phyloP scores from a whole-genome alignment of 2,888 invertebrate species.

The Tromatobia lineatoria region DNA sequence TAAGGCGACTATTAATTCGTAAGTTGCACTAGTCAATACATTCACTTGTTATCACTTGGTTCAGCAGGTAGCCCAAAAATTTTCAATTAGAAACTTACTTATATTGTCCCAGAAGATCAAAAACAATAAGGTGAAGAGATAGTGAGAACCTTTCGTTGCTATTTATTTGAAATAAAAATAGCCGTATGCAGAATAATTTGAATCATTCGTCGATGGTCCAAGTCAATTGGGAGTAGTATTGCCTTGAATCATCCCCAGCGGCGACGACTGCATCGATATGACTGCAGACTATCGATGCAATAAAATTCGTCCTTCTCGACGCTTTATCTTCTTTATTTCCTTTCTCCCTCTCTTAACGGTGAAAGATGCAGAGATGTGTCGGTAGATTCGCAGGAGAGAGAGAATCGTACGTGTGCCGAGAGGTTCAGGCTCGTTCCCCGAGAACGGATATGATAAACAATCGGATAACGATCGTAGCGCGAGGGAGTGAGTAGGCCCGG shows the following conservation, averaged over 20 bases:
- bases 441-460: slow-evolving; percentile 82
- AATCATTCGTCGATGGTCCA: slow-evolving; percentile 42
- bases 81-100: too few relatives aligned
- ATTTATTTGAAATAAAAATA: background rate
- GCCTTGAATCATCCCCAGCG: slow-evolving; percentile 59
- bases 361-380: slow-evolving; percentile 57
- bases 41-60: too few relatives aligned
- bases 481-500: slow-evolving; percentile 54
- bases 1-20: too few relatives aligned
- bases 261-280: slow-evolving; percentile 64
- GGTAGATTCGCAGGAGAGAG: slow-evolving; percentile 58
- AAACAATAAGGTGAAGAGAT: too few relatives aligned
- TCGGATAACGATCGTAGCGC: slow-evolving; percentile 81
- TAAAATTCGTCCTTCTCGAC: slow-evolving; percentile 65
- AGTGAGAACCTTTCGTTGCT: background rate
- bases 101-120: too few relatives aligned
- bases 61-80: too few relatives aligned
- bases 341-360: slow-evolving; percentile 28
- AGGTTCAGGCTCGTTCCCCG: slow-evolving; percentile 70
- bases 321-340: slow-evolving; percentile 46
- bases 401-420: slow-evolving; percentile 70
- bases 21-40: too few relatives aligned
- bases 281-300: slow-evolving; percentile 66
- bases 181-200: background rate
- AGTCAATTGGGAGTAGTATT: slow-evolving; percentile 46